Conservation (phyloP, 2,797 vertebrate species). For the Lepilemur ruficaudatus region DNA sequence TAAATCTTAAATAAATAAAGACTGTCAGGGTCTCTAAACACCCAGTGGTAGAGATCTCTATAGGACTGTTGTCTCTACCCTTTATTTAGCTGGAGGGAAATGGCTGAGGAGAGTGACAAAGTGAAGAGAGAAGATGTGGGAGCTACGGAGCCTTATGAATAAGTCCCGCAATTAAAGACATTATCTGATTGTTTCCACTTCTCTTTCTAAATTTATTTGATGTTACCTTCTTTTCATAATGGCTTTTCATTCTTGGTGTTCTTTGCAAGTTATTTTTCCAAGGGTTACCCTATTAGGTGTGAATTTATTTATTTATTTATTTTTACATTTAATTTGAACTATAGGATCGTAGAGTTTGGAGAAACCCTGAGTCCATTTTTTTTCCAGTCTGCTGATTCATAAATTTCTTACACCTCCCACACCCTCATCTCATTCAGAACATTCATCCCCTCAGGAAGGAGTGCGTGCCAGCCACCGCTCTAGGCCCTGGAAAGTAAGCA, state of each 20-base stretch:
- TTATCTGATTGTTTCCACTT: background rate
- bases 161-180: background rate
- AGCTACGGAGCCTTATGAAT: background rate
- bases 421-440: background rate
- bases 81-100: background rate
- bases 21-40: slow-evolving; percentile 13
- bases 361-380: background rate
- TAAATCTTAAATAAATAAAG: slow-evolving; percentile 56
- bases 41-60: background rate
- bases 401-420: background rate
- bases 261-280: background rate
- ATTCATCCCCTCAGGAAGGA: background rate
- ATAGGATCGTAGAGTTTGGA: background rate
- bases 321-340: background rate
- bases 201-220: background rate
- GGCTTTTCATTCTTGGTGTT: background rate
- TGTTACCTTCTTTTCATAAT: background rate
- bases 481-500: background rate
- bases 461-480: background rate
- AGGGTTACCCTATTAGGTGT: background rate
- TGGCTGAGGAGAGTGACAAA: background rate
- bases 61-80: background rate
- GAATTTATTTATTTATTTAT: background rate
- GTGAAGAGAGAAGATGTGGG: background rate
- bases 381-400: background rate